Conservation (phyloP, 2,113 vertebrate species). For the Pachycephala philippinensis region DNA sequence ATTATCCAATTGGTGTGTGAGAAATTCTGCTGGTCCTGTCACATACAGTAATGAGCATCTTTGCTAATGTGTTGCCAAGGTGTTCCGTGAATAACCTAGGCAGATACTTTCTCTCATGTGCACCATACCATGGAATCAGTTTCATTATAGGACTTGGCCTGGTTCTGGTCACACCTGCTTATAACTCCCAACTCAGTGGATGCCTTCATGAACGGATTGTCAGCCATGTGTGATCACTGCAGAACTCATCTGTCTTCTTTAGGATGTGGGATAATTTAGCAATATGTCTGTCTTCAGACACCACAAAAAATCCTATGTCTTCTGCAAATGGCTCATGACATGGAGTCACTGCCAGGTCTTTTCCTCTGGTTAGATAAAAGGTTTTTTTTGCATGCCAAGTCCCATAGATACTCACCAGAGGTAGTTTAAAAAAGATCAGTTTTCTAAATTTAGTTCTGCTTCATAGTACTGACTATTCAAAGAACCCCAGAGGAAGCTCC, state of each 20-base stretch:
- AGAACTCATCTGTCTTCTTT: neutral
- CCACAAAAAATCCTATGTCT: neutral
- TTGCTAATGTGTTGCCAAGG: neutral
- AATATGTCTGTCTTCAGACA: neutral
- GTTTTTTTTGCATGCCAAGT: neutral
- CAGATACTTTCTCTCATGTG: neutral
- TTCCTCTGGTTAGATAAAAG: neutral
- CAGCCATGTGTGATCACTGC: neutral
- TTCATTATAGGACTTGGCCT: neutral
- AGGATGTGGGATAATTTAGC: neutral
- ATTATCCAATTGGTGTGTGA: neutral
- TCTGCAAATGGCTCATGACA: neutral
- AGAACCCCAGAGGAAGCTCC: neutral
- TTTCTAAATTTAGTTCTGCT: neutral
- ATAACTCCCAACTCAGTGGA: neutral
- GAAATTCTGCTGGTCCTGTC: neutral
- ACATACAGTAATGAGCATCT: neutral
- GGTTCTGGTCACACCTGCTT: neutral
- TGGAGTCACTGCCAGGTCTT: neutral
- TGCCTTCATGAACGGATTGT: neutral
- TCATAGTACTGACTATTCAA: neutral
- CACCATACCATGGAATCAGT: neutral
- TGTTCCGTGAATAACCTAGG: neutral
- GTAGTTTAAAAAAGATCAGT: neutral
- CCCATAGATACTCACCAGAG: neutral